A percentile compares a stretch with the other conserved stretches of the same genome.
phyloP scores from a whole-genome alignment of 2,888 invertebrate species.

The Megaustenia siamemsis region DNA sequence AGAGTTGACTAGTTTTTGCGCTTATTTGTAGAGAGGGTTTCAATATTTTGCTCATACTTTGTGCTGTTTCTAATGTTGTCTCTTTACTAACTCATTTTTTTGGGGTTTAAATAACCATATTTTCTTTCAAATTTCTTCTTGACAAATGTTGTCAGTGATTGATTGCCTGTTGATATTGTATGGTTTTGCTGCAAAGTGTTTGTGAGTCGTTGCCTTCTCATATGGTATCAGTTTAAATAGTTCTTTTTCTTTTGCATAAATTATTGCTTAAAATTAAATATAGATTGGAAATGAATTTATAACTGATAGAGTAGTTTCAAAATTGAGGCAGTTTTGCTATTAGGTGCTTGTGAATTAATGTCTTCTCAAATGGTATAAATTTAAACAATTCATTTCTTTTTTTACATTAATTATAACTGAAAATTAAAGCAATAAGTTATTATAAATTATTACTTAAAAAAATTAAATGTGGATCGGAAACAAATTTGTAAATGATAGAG shows the following conservation, averaged over 20 bases:
- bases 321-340: too few species aligned
- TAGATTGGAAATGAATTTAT: not conserved
- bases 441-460: too few species aligned
- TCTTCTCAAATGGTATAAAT: too few species aligned
- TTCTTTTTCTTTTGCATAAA: not conserved
- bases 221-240: not conserved
- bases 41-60: not conserved
- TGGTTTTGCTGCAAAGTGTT: not conserved
- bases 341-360: too few species aligned
- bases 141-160: not conserved
- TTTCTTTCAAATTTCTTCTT: not conserved
- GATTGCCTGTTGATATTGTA: constrained; percentile 16
- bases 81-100: not conserved
- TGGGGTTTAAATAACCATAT: not conserved
- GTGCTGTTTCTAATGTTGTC: not conserved
- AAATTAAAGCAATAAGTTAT: too few species aligned
- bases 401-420: too few species aligned
- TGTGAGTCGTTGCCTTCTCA: not conserved
- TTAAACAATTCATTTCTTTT: too few species aligned
- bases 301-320: not conserved
- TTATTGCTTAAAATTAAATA: not conserved
- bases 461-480: too few species aligned
- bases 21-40: not conserved
- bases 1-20: not conserved
- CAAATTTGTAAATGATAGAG: too few species aligned